These are phyloP conservation scores for Suricata suricatta DNA, from an alignment of 2,113 vertebrate species.

Conservation along the genomic window DNA sequence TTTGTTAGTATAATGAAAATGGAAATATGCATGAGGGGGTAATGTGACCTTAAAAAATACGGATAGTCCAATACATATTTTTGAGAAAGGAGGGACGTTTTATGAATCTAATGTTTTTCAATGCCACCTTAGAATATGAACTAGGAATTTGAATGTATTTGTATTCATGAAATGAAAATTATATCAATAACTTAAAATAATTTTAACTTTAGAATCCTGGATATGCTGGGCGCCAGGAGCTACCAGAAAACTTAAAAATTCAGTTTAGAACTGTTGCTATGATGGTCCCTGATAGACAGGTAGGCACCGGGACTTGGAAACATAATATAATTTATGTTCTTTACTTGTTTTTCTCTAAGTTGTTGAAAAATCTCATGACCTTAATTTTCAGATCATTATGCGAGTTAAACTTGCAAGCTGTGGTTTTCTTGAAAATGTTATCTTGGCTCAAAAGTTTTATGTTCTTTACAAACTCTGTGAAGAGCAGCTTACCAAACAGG, in stretches of 20 bases:
- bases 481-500: slow-evolving; percentile 95
- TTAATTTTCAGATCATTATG: slow-evolving; percentile 91
- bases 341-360: background rate
- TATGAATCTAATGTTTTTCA: slow-evolving; percentile 8
- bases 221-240: slow-evolving; percentile 93
- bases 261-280: slow-evolving; percentile 93
- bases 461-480: slow-evolving; percentile 94
- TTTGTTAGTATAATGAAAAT: background rate
- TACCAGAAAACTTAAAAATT: slow-evolving; percentile 94
- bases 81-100: background rate
- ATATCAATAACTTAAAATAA: slow-evolving; percentile 18
- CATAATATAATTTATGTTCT: background rate
- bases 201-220: slow-evolving; percentile 90
- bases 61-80: background rate
- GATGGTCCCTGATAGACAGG: slow-evolving; percentile 95
- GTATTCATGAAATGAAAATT: slow-evolving; percentile 9
- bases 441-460: slow-evolving; percentile 92
- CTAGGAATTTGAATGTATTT: slow-evolving; percentile 32
- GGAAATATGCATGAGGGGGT: background rate
- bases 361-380: slow-evolving; percentile 37
- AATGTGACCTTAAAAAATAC: background rate
- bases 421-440: slow-evolving; percentile 91
- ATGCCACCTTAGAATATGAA: slow-evolving; percentile 5
- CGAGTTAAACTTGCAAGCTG: slow-evolving; percentile 94
- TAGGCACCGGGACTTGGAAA: slow-evolving; percentile 47